Percentiles rank a stretch among this genome's conserved stretches.
These are phyloP conservation scores for Sparus aurata DNA, from an alignment of 2,797 vertebrate genomes.

Conservation along the genomic window DNA sequence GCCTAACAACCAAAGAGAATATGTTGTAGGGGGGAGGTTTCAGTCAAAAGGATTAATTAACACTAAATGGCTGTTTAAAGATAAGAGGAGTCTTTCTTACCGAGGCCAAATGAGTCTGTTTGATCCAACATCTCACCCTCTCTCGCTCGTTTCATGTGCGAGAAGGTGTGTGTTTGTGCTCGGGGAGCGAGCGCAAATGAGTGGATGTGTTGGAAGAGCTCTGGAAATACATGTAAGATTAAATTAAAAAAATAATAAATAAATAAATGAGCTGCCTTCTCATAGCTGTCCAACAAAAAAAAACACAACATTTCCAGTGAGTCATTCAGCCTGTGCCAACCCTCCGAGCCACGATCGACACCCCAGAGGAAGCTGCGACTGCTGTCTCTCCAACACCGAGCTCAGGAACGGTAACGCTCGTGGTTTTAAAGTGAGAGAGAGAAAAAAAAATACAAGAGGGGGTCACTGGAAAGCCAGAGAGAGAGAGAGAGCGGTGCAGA, in stretches of 20 bases:
- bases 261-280: constrained; percentile 18
- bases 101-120: constrained; percentile 75
- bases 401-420: constrained; percentile 5
- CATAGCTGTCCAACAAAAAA: constrained; percentile 42
- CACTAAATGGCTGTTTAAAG: constrained; percentile 79
- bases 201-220: constrained; percentile 31
- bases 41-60: constrained; percentile 81
- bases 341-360: constrained; percentile 21
- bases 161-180: constrained; percentile 26
- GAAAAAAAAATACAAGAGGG: constrained; percentile 13
- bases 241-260: constrained; percentile 9
- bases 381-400: constrained; percentile 34
- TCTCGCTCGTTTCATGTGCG: constrained; percentile 50
- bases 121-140: constrained; percentile 70
- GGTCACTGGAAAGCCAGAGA: background rate
- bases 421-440: constrained; percentile 17
- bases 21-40: constrained; percentile 71
- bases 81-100: constrained; percentile 74
- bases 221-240: constrained; percentile 20
- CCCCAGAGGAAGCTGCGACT: constrained; percentile 38
- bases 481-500: background rate
- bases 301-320: constrained; percentile 21
- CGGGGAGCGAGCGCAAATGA: constrained; percentile 1
- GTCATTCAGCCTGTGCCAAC: constrained; percentile 28
- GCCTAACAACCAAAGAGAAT: constrained; percentile 72